Base-by-base conservation (phyloP, 2,888 invertebrate genomes). In the Tachina grossa region DNA sequence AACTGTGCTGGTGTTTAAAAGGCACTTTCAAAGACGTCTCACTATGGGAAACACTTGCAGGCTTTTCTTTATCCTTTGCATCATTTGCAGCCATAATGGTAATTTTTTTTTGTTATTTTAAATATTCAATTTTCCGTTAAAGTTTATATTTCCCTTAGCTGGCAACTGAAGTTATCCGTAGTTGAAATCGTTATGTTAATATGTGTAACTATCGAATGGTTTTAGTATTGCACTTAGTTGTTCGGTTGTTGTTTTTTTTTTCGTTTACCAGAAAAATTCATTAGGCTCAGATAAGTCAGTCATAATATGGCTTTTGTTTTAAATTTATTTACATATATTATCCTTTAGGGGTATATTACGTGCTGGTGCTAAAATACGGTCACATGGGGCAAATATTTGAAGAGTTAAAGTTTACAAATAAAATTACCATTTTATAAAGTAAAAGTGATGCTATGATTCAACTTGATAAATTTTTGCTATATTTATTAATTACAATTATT, bases 1-100 rank as follows among this genome's bases (percentile, higher is more conserved):
- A 92, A 87, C 91, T 92, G n/a, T 88, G 88, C 85, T 92, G 92
- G 22, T 91, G 91, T n/a, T 76, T 87, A n/a, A 88, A 61, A 14
- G 75, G 74, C 6, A 51, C 53, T 3, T 14, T 14, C 8, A 59
- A 16, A 51, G 81, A 61, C 68, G 77, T 53, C 13, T 75, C 55
- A 39, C 76, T 59, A 61, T 19, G 16, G 11, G 49, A 39, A 16
- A n/a, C 14, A n/a, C 19, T 11, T n/a, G 43, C 39, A 8, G 82
- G 22, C 6, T 45, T 59, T 45, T 9, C 49, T 41, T 45, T 45
- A 47, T 41, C 45, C 1, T n/a, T 43, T 14, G 71, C 47, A 76
- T 71, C 61, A 13, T 79, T 76, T 49, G 83, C 51, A 45, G 83
- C 45, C 83, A 85, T 85, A 16, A 16, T 75, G 16, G 8, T 13